Percentiles rank a stretch among this genome's conserved stretches.
These are phyloP conservation scores for Laterallus jamaicensis DNA, from an alignment of 2,113 vertebrate genomes.

Conservation along the genomic window DNA sequence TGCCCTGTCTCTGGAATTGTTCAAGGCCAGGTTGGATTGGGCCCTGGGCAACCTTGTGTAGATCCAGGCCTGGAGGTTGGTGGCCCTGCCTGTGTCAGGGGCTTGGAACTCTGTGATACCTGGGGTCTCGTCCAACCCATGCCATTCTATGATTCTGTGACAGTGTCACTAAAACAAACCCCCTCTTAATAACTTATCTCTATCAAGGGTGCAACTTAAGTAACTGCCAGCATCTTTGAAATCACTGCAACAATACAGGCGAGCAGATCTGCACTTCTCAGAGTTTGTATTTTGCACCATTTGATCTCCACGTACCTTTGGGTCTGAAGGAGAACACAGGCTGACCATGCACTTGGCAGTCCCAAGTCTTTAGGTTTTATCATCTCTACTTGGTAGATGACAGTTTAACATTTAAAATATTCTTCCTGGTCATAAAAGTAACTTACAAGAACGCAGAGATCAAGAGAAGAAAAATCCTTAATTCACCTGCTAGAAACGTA, in stretches of 20 bases:
- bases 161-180: background rate
- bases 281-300: background rate
- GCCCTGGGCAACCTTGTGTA: too few species aligned
- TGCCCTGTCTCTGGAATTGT: too few species aligned
- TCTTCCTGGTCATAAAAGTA: background rate
- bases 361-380: background rate
- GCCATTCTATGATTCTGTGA: too few species aligned
- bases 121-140: too few species aligned
- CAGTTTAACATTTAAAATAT: background rate
- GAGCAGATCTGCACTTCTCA: background rate
- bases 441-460: background rate
- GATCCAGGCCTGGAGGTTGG: too few species aligned
- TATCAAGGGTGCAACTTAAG: background rate
- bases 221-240: background rate
- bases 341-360: background rate
- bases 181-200: background rate
- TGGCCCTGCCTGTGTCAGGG: too few species aligned
- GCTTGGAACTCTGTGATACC: too few species aligned
- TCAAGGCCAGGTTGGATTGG: too few species aligned
- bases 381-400: background rate
- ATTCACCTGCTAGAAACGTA: background rate
- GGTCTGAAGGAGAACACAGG: background rate
- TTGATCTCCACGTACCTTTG: background rate
- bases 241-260: background rate
- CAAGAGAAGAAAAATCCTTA: background rate